Evolutionary conservation across 2,888 invertebrate species (phyloP).

Genomic region (Boloria selene): DNA sequence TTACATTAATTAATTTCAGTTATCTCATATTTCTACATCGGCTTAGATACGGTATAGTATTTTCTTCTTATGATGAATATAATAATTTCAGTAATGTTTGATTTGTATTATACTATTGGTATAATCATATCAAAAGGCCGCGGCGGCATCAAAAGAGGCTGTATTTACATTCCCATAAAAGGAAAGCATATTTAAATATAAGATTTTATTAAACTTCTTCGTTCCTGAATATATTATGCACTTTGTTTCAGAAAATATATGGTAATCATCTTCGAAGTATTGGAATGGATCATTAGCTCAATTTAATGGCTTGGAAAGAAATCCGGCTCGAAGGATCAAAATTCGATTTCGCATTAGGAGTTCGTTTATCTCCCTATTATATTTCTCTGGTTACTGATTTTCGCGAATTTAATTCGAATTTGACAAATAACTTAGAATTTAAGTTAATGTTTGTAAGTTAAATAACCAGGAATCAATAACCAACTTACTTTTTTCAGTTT

Average conservation of each 20-base stretch:
- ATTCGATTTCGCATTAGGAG: constrained; percentile 22
- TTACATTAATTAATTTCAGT: too few species aligned
- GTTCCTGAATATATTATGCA: constrained; percentile 28
- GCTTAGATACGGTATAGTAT: too few species aligned
- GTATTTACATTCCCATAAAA: not conserved
- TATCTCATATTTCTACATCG: too few species aligned
- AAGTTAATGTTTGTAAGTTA: too few species aligned
- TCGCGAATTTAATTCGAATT: not conserved
- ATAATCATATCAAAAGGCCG: not conserved
- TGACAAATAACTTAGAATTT: not conserved
- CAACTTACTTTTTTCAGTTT: too few species aligned
- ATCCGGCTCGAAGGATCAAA: constrained; percentile 30
- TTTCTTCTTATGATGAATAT: too few species aligned
- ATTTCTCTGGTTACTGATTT: constrained; percentile 12
- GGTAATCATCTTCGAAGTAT: constrained; percentile 36
- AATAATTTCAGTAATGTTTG: too few species aligned
- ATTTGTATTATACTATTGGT: not conserved
- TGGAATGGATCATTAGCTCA: constrained; percentile 41
- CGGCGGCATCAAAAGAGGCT: not conserved
- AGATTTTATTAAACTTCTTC: not conserved
- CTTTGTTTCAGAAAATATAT: constrained; percentile 34
- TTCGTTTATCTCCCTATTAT: constrained; percentile 20
- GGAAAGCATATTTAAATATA: constrained; percentile 10
- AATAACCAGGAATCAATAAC: too few species aligned
- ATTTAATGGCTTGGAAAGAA: constrained; percentile 42